phyloP scores from a whole-genome alignment of 1,140 invertebrate species.

The Antheraea pernyi region DNA sequence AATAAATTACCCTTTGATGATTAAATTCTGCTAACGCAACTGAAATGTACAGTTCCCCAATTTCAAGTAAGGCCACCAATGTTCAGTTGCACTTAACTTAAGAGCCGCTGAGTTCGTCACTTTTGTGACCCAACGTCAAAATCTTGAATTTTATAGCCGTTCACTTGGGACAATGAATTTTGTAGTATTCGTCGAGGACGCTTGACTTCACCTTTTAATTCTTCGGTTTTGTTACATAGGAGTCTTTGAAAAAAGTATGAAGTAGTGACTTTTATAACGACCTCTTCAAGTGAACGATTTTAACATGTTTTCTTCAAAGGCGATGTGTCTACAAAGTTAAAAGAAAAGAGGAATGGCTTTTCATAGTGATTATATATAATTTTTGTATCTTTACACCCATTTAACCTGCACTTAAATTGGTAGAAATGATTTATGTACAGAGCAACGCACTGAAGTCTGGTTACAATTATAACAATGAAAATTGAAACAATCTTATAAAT shows the following conservation, averaged over 20 bases:
- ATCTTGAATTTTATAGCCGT: neutral
- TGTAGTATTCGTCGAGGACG: neutral
- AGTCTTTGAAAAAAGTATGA: neutral
- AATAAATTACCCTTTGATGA: neutral
- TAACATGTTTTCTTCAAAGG: neutral
- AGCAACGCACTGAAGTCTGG: no score
- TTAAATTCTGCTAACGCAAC: neutral
- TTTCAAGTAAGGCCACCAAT: neutral
- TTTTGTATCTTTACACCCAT: no score
- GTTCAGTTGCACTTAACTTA: neutral
- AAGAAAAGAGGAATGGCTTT: no score
- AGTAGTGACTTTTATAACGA: neutral
- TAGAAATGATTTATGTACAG: no score
- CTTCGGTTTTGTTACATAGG: neutral
- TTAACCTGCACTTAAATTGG: no score
- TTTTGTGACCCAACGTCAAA: conserved; percentile 6
- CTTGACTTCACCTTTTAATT: neutral
- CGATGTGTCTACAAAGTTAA: no score
- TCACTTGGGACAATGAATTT: conserved; percentile 8
- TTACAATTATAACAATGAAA: no score
- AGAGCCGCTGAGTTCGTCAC: conserved; percentile 5
- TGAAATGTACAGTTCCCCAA: neutral
- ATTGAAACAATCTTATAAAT: no score
- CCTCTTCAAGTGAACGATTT: neutral
- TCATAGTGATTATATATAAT: no score